Base-by-base conservation (phyloP, 1,140 invertebrate species). In the Cyclina sinensis region DNA sequence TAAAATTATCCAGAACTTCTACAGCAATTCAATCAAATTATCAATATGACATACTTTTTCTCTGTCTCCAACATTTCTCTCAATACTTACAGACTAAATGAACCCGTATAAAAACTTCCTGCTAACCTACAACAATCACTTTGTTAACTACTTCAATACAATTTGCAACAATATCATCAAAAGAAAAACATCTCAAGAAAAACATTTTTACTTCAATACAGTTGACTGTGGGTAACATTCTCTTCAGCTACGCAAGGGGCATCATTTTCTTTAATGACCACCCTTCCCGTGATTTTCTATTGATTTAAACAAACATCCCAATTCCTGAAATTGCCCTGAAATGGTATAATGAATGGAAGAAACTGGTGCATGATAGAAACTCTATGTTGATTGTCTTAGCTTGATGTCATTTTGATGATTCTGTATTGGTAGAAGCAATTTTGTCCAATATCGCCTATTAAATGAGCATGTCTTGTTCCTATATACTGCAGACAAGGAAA, bases 301-400 rank as follows among this genome's bases (percentile, higher is more conserved):
- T 84, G 81, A 84, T 48, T 84, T 70, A 84, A 73, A 84, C 81
- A 84, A 84, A 84, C 81, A 30, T 84, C 39, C 62, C 21, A 81
- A 81, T 65, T 81, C 79, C 62, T 65, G 59, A 65, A 81, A 81
- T 84, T 70, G 65, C 46, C 62, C n/a, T 16, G 62, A 84, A 73
- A 84, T 84, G 65, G 81, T 68, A 46, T 70, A 84, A 84, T 84
- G 62, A 84, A 84, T 68, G 21, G 14, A n/a, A 48, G 62, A 84
- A n/a, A 84, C 73, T 70, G 81, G 27, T n/a, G 7, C 35, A n/a
- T 24, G 46, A 68, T 84, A 37, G 65, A 46, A 70, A 39, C 32
- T 37, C 5, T 16, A 57, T 27, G 46, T 39, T 51, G 74, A 24
- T 78, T 65, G 79, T 62, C 74, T 51, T 51, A 27, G 32, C 54